Base-by-base conservation (phyloP, 2,113 vertebrate species). In the Zosterops lateralis region DNA sequence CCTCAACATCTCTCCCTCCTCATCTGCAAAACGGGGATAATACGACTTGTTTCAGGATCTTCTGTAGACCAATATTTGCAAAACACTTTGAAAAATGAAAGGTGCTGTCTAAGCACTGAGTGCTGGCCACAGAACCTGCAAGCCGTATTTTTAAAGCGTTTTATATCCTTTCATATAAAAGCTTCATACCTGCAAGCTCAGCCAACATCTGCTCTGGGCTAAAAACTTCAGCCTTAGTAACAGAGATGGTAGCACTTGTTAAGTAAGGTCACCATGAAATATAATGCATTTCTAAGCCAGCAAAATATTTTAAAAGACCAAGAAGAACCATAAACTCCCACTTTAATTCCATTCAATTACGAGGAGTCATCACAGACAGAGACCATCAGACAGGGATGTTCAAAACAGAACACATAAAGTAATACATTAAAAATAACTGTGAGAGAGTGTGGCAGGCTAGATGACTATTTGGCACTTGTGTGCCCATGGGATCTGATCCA, bases 131-230 rank as follows among this genome's bases (percentile, higher is more conserved):
- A 64, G 72, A 84, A 87, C 60, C 68, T 67, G 87, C 67, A 64
- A 81, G 85, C 56, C 1, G 0, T 96, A 92, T 95, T 95, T 97
- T 91, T 74, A 78, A 86, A 95, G 85, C 56, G 1, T 95, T 96
- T 96, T 92, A 96, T 70, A 64, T 64, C 91, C 83, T 94, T 93
- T 92, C 86, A 85, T 76, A 87, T 94, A 95, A 95, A 96, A 97
- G 71, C 91, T 80, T 92, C 87, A 36, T 84, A 90, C 93, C 90
- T 93, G 91, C 91, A 93, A 95, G 87, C 91, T 95, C 94, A 91
- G 94, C 93, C 93, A 95, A 85, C 91, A 64, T 90, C 93, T 92
- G 90, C 95, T 57, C 57, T 14, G 72, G 65, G 72, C 84, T 85
- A 70, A 95, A 91, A 95, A 85, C 88, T 94, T 92, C 76, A 32